These are phyloP conservation scores for Podarcis cretensis DNA, from an alignment of 2,113 vertebrate genomes.

Conservation along the genomic window DNA sequence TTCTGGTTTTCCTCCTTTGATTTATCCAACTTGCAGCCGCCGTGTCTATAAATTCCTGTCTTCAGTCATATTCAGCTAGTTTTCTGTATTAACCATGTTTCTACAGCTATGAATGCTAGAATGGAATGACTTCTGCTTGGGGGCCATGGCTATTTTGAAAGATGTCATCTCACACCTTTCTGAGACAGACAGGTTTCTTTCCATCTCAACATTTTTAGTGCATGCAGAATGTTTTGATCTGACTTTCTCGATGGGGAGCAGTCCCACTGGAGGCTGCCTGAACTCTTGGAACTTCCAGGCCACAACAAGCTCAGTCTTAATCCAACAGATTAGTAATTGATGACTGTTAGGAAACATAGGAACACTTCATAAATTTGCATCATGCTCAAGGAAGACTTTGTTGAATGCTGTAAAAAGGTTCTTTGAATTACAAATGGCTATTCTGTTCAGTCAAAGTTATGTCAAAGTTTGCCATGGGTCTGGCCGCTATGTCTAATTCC, in stretches of 20 bases:
- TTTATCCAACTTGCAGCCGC: background rate
- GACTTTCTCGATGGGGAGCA: background rate
- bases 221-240: slow-evolving; percentile 6
- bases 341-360: background rate
- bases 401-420: slow-evolving; percentile 1
- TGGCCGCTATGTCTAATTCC: background rate
- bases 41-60: slow-evolving; percentile 29
- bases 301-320: background rate
- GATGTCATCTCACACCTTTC: background rate
- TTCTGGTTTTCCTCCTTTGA: background rate
- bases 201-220: slow-evolving; percentile 18
- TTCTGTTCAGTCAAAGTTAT: background rate
- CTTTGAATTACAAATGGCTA: slow-evolving; percentile 8
- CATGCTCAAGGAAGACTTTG: background rate
- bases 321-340: background rate
- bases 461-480: background rate
- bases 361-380: slow-evolving; percentile 26
- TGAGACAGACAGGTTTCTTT: slow-evolving; percentile 4
- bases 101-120: background rate
- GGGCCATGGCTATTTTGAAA: background rate
- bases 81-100: slow-evolving; percentile 37
- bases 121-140: background rate
- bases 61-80: slow-evolving; percentile 51
- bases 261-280: background rate
- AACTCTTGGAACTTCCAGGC: background rate